A percentile compares a stretch with the other conserved stretches of the same genome.
Evolutionary conservation across 2,888 invertebrate genomes (phyloP).

Genomic region (Caenorhabditis japonica): DNA sequence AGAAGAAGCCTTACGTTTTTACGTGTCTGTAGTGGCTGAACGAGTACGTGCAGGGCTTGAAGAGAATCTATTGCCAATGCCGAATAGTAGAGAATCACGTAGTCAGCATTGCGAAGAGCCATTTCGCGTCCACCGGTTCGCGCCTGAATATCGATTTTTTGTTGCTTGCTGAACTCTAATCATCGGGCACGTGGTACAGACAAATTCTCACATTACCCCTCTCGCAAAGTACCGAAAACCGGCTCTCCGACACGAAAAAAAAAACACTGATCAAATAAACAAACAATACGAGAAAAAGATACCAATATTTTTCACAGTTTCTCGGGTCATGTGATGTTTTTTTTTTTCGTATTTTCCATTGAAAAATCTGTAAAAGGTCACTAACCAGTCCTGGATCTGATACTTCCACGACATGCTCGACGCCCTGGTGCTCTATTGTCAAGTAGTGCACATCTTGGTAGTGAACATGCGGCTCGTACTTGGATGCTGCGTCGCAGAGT

Average conservation of each 20-base stretch:
- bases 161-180: too few species aligned
- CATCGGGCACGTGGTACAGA: too few species aligned
- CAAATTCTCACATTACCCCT: too few species aligned
- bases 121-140: slow-evolving; percentile 63
- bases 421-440: slow-evolving; percentile 45
- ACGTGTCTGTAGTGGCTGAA: slow-evolving; percentile 37
- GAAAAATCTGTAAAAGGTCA: too few species aligned
- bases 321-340: too few species aligned
- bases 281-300: too few species aligned
- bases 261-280: too few species aligned
- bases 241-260: too few species aligned
- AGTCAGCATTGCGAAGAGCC: slow-evolving; percentile 58
- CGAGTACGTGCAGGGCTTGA: slow-evolving; percentile 39
- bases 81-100: slow-evolving; percentile 57
- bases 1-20: slow-evolving; percentile 54
- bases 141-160: slow-evolving; percentile 55
- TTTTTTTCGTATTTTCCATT: too few species aligned
- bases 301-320: too few species aligned
- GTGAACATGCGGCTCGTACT: slow-evolving; percentile 60
- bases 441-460: slow-evolving; percentile 61
- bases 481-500: slow-evolving; percentile 54
- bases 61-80: slow-evolving; percentile 46
- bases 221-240: too few species aligned
- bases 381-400: slow-evolving; percentile 63
- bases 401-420: slow-evolving; percentile 50